Evolutionary conservation across 2,113 vertebrate species (phyloP), one percentile per base, ranked within the genome.

Genomic region (Nanorana parkeri): DNA sequence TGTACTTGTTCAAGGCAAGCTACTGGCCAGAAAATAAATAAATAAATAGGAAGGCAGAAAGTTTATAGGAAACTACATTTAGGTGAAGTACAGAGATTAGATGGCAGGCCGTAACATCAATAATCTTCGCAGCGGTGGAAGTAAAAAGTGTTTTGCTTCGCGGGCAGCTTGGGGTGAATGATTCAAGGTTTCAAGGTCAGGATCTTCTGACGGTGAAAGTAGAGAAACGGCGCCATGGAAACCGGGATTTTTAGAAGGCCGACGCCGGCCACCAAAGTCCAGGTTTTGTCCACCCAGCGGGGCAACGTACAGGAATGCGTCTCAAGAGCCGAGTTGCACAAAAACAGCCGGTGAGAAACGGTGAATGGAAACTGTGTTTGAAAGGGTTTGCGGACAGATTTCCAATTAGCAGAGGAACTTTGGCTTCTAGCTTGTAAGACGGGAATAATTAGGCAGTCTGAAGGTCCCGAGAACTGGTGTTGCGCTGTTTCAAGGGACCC

Each of bases 111-210:
- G 3, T 17, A 3, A 16, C 24, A 36, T 47, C 54, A 23, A 60
- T 28, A 54, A 11, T 55, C 54, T 58, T 19, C 51, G 26, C 28
- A 23, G n/a, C 26, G 24, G 23, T 23, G 6, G 5, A 8, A 54
- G 26, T 41, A 51, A 54, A 26, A 20, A 71, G 19, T 51, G 4
- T 29, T 51, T 21, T 26, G 75, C 21, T 28, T 66, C 15, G 54
- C n/a, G 60, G 61, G 36, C 10, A 8, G 54, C 55, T 60, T 16
- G 11, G 23, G 58, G 60, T 32, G 61, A 29, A 6, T 16, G 75
- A 21, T 66, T 66, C 20, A 58, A 21, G 17, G 52, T 21, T 24
- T 52, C 75, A 77, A 65, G 75, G 75, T 54, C 60, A 77, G 20
- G 61, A 55, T 54, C 41, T 66, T 66, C 61, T 54, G 75, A 64